Evolutionary conservation across 2,113 vertebrate genomes (phyloP).

Genomic region (Peromyscus californicus): DNA sequence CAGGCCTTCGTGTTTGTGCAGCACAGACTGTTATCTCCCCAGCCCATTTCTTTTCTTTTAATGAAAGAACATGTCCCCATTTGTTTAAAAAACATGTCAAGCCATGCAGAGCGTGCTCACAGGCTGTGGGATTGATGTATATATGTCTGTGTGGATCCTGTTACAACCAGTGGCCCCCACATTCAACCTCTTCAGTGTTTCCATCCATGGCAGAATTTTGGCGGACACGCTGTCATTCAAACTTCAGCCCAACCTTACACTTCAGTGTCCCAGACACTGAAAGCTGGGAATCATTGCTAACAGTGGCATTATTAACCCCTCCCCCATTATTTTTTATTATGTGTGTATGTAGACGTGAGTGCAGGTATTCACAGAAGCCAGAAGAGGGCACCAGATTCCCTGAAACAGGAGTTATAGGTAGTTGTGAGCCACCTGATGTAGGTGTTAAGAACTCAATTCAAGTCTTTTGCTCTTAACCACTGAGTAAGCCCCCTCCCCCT

Average conservation of each 20-base stretch:
- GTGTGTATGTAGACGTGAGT: neutral
- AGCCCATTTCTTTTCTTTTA: neutral
- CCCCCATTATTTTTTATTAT: neutral
- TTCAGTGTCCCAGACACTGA: neutral
- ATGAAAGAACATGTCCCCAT: neutral
- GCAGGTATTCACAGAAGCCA: neutral
- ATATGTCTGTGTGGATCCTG: neutral
- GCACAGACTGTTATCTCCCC: neutral
- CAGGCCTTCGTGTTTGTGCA: neutral
- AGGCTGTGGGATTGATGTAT: neutral
- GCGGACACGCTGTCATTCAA: neutral
- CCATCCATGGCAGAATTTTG: neutral
- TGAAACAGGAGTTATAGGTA: neutral
- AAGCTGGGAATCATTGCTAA: neutral
- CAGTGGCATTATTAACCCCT: too few species aligned
- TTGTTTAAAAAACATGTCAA: neutral
- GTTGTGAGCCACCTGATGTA: neutral
- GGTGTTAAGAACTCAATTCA: neutral
- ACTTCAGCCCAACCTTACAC: neutral
- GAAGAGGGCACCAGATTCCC: neutral
- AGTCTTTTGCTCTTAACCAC: neutral
- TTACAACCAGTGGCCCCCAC: neutral
- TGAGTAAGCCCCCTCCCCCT: neutral
- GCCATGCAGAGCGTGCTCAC: neutral
- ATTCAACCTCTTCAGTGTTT: neutral